Percentiles rank a stretch among this genome's conserved stretches.
These are phyloP conservation scores for Synanthedon andrenaeformis DNA, from an alignment of 2,888 invertebrate genomes.

Conservation along the genomic window DNA sequence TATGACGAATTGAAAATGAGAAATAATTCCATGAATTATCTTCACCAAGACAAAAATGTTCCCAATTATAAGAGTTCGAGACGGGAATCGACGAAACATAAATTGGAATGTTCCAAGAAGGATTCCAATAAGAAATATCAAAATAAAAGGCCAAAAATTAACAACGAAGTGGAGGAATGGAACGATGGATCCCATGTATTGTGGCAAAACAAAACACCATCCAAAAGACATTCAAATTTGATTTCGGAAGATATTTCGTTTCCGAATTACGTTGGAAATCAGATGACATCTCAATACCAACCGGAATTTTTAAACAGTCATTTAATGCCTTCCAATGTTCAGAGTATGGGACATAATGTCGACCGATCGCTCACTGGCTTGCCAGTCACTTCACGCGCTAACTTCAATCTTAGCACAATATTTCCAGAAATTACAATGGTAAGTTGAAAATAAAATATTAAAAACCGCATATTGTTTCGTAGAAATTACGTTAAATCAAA, in stretches of 20 bases:
- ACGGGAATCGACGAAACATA: conserved; percentile 56
- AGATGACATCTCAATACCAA: conserved; percentile 54
- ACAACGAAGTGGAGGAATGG: conserved; percentile 53
- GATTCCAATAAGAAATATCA: conserved; percentile 56
- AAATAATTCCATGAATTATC: conserved; percentile 35
- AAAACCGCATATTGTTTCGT: neutral
- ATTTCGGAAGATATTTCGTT: conserved; percentile 50
- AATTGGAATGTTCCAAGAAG: conserved; percentile 61
- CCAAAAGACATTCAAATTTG: conserved; percentile 45
- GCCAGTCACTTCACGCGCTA: conserved; percentile 68
- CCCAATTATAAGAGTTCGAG: conserved; percentile 44
- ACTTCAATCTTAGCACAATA: conserved; percentile 85
- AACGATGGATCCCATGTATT: conserved; percentile 41
- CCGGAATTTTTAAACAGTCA: conserved; percentile 57
- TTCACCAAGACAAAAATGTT: conserved; percentile 40
- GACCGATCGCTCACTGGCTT: conserved; percentile 47
- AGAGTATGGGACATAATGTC: conserved; percentile 40
- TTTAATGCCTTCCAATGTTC: conserved; percentile 50
- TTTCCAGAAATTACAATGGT: conserved; percentile 85
- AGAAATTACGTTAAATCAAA: neutral
- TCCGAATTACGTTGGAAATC: conserved; percentile 54
- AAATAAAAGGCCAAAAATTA: conserved; percentile 47
- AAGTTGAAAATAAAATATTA: conserved; percentile 14
- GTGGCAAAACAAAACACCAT: conserved; percentile 52
- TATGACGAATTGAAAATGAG: conserved; percentile 59